Evolutionary conservation across 1,140 invertebrate species (phyloP), one percentile per base, ranked within the genome.

Genomic region (Magallana gigas): DNA sequence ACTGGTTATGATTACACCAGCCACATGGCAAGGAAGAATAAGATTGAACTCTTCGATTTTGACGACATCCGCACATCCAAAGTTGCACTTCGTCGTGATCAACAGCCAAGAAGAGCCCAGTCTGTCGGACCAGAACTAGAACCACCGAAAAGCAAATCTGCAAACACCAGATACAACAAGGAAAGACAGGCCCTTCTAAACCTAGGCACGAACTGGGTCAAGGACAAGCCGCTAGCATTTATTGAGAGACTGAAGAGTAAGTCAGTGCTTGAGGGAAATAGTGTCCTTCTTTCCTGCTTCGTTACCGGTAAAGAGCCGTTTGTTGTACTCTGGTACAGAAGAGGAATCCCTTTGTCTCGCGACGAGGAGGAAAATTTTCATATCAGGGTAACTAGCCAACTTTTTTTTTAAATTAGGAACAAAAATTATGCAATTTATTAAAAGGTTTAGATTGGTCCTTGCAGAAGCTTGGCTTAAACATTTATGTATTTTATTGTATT

Each of bases 171-270:
- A 4, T 84, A 87, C 59, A 57, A 83, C 8, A 18, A 83, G 9
- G 83, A 87, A 48, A 60, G 56, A 60, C 83, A 89, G 60, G 85
- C 88, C n/a, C 82, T 85, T 48, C 60, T 89, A 9, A 89, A 87
- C 56, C 36, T 89, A 57, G 85, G 83, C 16, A 57, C 80, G 6
- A 87, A 83, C 64, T 89, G 81, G 81, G 85, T 76, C 8, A 59
- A 84, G n/a, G 84, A 71, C 18, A 59, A 87, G 36, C 59, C 84
- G 16, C 85, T 89, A 29, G 87, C 84, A 60, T 89, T 89, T 58
- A 71, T 60, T 58, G 86, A 89, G 57, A 64, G 87, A 29, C 86
- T 89, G 16, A 89, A 89, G 29, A 89, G 80, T 83, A 89, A 89
- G 57, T 89, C 85, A 76, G 58, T 84, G 4, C 12, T 87, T 6